These are phyloP conservation scores for Triplophysa dalaica DNA, from an alignment of 2,113 vertebrate genomes.

Conservation along the genomic window DNA sequence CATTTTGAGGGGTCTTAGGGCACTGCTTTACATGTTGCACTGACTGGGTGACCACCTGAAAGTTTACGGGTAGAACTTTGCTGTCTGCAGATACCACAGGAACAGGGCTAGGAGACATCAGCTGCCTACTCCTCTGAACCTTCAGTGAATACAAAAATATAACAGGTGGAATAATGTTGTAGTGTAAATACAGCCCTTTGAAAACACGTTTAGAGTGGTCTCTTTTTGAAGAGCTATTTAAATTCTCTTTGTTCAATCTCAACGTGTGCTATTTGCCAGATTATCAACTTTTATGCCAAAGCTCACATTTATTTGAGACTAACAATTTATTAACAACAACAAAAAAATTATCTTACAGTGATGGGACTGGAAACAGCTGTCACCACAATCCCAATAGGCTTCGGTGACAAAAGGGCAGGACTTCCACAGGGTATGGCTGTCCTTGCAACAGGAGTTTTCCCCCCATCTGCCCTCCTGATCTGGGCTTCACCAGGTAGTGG, in stretches of 20 bases:
- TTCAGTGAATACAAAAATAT: slow-evolving; percentile 57
- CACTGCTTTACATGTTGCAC: slow-evolving; percentile 89
- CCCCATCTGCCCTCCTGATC: slow-evolving; percentile 77
- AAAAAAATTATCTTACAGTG: slow-evolving; percentile 75
- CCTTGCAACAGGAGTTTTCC: slow-evolving; percentile 70
- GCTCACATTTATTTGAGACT: background rate
- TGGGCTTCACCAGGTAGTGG: slow-evolving; percentile 85
- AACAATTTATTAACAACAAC: background rate
- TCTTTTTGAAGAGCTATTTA: too few relatives aligned
- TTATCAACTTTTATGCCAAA: background rate
- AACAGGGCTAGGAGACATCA: slow-evolving; percentile 88
- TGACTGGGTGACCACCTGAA: slow-evolving; percentile 94
- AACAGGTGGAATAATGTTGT: background rate
- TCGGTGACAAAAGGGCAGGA: slow-evolving; percentile 87
- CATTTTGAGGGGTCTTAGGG: slow-evolving; percentile 86
- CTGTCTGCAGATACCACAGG: slow-evolving; percentile 83
- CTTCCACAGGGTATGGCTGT: slow-evolving; percentile 83
- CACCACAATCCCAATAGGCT: slow-evolving; percentile 90
- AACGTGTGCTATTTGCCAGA: too few relatives aligned
- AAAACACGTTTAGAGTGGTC: too few relatives aligned
- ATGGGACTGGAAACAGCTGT: slow-evolving; percentile 92
- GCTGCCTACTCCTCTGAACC: slow-evolving; percentile 86
- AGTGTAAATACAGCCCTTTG: too few relatives aligned
- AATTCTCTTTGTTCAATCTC: too few relatives aligned
- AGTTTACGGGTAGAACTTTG: slow-evolving; percentile 91